Evolutionary conservation across 2,113 vertebrate species (phyloP).

Genomic region (Bettongia penicillata): DNA sequence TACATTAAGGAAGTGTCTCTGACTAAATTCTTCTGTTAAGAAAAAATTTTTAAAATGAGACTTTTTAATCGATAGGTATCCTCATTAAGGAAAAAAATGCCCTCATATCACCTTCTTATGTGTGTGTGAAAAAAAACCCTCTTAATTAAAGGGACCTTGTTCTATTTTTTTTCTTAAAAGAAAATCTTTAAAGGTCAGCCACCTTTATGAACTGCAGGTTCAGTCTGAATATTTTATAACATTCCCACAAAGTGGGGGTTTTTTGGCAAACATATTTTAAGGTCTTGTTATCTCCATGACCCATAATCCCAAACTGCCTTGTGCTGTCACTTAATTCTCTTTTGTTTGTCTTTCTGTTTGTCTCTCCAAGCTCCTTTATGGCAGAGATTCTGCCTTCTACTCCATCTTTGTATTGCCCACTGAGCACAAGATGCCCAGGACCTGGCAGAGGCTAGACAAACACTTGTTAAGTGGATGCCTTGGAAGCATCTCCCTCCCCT

Average conservation of each 20-base stretch:
- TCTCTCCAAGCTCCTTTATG: not conserved
- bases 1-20: not conserved
- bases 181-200: not conserved
- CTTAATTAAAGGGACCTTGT: not conserved
- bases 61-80: not conserved
- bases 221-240: not conserved
- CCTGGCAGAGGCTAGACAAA: not conserved
- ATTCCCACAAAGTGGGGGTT: not conserved
- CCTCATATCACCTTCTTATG: not conserved
- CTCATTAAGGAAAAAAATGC: not conserved
- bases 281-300: not conserved
- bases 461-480: not conserved
- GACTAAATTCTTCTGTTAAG: not conserved
- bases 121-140: not conserved
- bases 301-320: not conserved
- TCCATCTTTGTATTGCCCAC: not conserved
- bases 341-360: not conserved
- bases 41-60: not conserved
- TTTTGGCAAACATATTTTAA: not conserved
- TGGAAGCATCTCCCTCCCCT: not conserved
- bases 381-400: not conserved
- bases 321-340: not conserved
- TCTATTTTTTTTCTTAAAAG: not conserved
- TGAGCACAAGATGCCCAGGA: not conserved
- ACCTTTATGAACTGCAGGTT: not conserved